Conservation (phyloP, 2,888 invertebrate species). For the Odontocerum albicorne region DNA sequence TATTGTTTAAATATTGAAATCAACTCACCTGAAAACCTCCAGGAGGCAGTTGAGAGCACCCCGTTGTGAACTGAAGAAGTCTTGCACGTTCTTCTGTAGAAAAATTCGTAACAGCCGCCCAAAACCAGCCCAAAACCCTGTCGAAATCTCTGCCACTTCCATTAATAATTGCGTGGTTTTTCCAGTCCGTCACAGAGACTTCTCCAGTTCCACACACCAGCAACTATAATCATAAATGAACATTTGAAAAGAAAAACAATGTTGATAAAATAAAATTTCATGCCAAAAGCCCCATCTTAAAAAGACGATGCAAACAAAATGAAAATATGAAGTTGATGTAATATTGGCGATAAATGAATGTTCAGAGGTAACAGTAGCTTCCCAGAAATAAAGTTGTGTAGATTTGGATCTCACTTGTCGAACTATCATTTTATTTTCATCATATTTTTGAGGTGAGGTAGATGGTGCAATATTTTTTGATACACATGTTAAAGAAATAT, state of each 20-base stretch:
- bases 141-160: conserved; percentile 82
- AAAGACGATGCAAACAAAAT: not conserved
- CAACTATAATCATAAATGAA: conserved; percentile 62
- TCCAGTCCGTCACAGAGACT: conserved; percentile 87
- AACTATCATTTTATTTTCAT: too few relatives aligned
- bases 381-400: too few relatives aligned
- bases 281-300: not conserved
- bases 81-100: conserved; percentile 92
- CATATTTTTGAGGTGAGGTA: too few relatives aligned
- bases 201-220: conserved; percentile 92
- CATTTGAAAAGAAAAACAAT: not conserved
- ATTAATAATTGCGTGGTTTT: conserved; percentile 83
- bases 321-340: not conserved
- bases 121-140: conserved; percentile 86
- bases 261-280: too few relatives aligned
- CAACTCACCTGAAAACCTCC: conserved; percentile 74
- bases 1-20: too few relatives aligned
- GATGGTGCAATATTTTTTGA: too few relatives aligned
- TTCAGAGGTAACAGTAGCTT: not conserved
- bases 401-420: too few relatives aligned
- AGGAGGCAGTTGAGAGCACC: conserved; percentile 88
- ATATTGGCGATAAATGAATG: not conserved
- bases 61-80: conserved; percentile 89
- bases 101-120: conserved; percentile 87
- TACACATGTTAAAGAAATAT: too few relatives aligned